Conservation (phyloP, 2,888 invertebrate species). For the Thumatha senex region DNA sequence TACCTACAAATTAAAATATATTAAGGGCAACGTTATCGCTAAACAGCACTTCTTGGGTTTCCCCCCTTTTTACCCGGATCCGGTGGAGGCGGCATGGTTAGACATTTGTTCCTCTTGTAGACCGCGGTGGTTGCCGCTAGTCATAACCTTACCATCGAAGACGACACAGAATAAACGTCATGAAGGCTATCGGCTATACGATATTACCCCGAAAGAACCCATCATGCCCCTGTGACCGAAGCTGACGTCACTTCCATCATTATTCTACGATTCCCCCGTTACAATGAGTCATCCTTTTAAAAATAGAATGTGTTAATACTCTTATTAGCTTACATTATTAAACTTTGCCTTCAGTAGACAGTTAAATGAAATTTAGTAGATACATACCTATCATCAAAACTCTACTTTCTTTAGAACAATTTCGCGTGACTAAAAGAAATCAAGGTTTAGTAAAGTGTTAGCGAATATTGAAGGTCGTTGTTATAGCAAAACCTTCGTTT, state of each 20-base stretch:
- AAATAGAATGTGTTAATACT: conserved; percentile 26
- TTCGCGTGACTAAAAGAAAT: conserved; percentile 35
- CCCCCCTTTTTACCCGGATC: too few relatives aligned
- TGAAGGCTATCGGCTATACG: too few relatives aligned
- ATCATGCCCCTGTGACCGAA: conserved; percentile 27
- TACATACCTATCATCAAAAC: neutral
- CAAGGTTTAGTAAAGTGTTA: conserved; percentile 15
- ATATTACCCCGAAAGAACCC: too few relatives aligned
- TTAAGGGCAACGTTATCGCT: too few relatives aligned
- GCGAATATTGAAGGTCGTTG: conserved; percentile 23
- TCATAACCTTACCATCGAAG: too few relatives aligned
- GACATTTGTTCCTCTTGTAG: too few relatives aligned
- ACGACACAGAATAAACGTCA: too few relatives aligned
- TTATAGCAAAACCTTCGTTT: conserved; percentile 12
- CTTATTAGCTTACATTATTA: conserved; percentile 21
- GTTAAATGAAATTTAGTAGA: conserved; percentile 4
- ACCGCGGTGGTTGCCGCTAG: too few relatives aligned
- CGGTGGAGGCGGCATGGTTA: too few relatives aligned
- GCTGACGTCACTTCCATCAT: conserved; percentile 31
- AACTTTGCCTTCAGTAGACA: conserved; percentile 21
- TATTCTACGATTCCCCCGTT: conserved; percentile 21
- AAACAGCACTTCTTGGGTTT: too few relatives aligned
- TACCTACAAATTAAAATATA: too few relatives aligned
- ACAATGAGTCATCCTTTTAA: conserved; percentile 31
- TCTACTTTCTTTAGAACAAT: conserved; percentile 13